A percentile compares a stretch with the other conserved stretches of the same genome.
phyloP scores from a whole-genome alignment of 1,140 invertebrate species.

The Ostrea denselamellosa region DNA sequence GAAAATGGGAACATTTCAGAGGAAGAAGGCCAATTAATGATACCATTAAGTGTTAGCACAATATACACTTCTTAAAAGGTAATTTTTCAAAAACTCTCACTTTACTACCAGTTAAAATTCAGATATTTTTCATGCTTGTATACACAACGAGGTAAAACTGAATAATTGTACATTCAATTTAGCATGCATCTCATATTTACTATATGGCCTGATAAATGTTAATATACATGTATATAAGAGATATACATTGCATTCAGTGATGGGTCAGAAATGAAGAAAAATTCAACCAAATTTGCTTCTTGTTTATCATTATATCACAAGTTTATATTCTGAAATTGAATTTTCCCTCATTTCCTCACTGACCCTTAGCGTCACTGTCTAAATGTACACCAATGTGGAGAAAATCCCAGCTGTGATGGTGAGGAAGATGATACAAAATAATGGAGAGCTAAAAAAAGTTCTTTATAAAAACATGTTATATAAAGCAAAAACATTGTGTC shows the following conservation, averaged over 20 bases:
- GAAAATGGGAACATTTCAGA: neutral
- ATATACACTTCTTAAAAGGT: neutral
- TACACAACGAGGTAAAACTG: neutral
- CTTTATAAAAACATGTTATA: conserved; percentile 4
- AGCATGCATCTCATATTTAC: neutral
- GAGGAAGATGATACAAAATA: neutral
- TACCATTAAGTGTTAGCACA: neutral
- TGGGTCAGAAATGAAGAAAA: neutral
- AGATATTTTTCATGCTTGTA: neutral
- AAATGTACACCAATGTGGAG: neutral
- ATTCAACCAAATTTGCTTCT: neutral
- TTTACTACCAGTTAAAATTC: neutral
- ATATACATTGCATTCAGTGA: neutral
- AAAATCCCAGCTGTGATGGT: conserved; percentile 21
- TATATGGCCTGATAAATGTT: neutral
- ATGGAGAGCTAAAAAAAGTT: neutral
- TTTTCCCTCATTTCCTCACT: neutral
- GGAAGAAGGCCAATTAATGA: neutral
- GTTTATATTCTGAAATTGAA: neutral
- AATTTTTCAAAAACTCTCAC: neutral
- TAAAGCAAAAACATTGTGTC: neutral
- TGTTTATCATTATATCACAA: no score
- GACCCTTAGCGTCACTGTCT: neutral
- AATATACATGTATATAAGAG: neutral
- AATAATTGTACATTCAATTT: neutral